Evolutionary conservation across 2,797 vertebrate genomes (phyloP).

Genomic region (Catharus ustulatus): DNA sequence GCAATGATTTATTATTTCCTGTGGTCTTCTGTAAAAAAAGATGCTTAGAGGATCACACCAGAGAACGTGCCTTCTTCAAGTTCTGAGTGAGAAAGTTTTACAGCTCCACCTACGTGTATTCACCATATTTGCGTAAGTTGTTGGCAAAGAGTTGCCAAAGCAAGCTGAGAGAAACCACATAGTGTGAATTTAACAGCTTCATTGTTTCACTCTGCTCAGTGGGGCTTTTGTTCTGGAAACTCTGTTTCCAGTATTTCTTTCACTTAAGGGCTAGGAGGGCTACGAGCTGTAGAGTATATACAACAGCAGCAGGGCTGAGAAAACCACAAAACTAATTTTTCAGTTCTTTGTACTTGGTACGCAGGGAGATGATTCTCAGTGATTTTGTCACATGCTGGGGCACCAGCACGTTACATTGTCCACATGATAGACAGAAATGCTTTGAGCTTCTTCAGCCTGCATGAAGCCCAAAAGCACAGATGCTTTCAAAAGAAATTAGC

Average conservation of each 20-base stretch:
- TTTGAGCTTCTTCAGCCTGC: neutral
- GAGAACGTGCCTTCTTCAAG: conserved; percentile 10
- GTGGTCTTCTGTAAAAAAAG: neutral
- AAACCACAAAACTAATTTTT: neutral
- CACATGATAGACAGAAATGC: neutral
- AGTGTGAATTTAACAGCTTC: conserved; percentile 22
- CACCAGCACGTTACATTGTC: neutral
- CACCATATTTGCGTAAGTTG: neutral
- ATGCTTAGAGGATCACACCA: neutral
- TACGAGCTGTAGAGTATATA: neutral
- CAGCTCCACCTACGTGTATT: conserved; percentile 7
- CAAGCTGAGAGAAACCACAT: conserved; percentile 43
- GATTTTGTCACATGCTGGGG: neutral
- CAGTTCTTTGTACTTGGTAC: neutral
- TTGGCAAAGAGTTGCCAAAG: conserved; percentile 7
- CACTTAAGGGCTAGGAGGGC: neutral
- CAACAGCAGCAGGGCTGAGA: neutral
- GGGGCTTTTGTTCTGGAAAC: neutral
- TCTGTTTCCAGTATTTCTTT: neutral
- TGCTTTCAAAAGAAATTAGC: neutral
- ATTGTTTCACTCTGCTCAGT: conserved; percentile 35
- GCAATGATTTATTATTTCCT: conserved; percentile 39
- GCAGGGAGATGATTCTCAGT: neutral
- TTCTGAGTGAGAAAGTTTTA: conserved; percentile 24
- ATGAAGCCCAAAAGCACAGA: neutral